A percentile compares a stretch with the other conserved stretches of the same genome.
phyloP scores from a whole-genome alignment of 1,140 invertebrate genomes.

The Rhynchophorus ferrugineus region DNA sequence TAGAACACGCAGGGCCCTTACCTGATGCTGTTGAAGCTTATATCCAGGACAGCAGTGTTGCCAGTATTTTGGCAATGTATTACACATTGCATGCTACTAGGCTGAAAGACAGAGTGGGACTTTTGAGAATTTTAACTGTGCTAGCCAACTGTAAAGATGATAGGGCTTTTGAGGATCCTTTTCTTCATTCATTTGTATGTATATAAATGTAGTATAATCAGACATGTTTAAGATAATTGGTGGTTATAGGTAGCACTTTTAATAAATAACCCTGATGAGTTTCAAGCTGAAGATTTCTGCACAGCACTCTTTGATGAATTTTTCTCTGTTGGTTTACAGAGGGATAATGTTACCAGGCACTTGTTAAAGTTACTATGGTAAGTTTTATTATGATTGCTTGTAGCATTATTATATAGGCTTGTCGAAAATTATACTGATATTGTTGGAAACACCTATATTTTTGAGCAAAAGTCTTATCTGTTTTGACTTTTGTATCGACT shows the following conservation, averaged over 20 bases:
- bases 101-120: conserved; percentile 71
- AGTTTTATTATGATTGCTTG: no score
- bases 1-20: conserved; percentile 88
- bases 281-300: conserved; percentile 89
- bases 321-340: conserved; percentile 78
- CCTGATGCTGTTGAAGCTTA: conserved; percentile 89
- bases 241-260: conserved; percentile 67
- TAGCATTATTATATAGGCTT: no score
- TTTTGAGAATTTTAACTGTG: conserved; percentile 81
- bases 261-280: conserved; percentile 86
- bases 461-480: neutral
- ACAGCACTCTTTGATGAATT: conserved; percentile 95
- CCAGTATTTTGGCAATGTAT: conserved; percentile 90
- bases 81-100: conserved; percentile 83
- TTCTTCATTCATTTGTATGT: conserved; percentile 78
- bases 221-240: no score
- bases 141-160: conserved; percentile 86
- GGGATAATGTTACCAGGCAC: conserved; percentile 91
- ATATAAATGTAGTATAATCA: no score
- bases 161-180: conserved; percentile 89
- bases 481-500: neutral
- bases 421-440: no score
- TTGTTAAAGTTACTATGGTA: conserved; percentile 89
- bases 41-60: conserved; percentile 81
- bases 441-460: neutral